phyloP scores from a whole-genome alignment of 2,888 invertebrate genomes.

The Caenorhabditis imperialis region DNA sequence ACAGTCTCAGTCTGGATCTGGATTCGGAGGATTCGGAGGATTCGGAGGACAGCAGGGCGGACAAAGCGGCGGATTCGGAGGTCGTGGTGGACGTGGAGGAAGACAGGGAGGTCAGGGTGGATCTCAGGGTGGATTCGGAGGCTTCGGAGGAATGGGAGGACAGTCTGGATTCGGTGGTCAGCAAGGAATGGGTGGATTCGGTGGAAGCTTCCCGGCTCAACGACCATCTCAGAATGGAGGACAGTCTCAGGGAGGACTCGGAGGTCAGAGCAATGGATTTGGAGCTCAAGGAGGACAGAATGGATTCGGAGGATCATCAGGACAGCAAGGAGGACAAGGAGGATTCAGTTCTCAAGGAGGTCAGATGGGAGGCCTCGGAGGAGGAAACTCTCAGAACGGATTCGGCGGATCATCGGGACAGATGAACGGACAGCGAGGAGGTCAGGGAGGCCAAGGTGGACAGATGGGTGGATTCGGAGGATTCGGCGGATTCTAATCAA shows the following conservation, averaged over 20 bases:
- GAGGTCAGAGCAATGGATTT: slow-evolving; percentile 16
- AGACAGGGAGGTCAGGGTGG: slow-evolving; percentile 2
- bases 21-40: slow-evolving; percentile 21
- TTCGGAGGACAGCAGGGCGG: slow-evolving; percentile 23
- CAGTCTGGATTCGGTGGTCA: background rate
- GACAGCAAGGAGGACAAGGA: slow-evolving; percentile 2
- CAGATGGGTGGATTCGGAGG: background rate
- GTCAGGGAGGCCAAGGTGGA: slow-evolving; percentile 1
- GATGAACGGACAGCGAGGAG: slow-evolving; percentile 1
- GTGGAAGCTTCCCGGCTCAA: background rate
- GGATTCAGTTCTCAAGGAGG: slow-evolving; percentile 11
- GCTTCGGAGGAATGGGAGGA: background rate
- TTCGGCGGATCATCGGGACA: too few relatives aligned
- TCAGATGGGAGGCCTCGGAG: slow-evolving; percentile 11
- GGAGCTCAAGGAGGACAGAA: slow-evolving; percentile 16
- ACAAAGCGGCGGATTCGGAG: slow-evolving; percentile 10
- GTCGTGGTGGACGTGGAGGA: slow-evolving; percentile 6
- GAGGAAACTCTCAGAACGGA: slow-evolving; percentile 13
- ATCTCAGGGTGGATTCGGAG: background rate
- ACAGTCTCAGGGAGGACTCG: background rate
- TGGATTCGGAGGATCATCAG: slow-evolving; percentile 9
- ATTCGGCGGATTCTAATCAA: slow-evolving; percentile 13
- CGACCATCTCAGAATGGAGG: too few relatives aligned
- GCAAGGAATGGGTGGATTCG: slow-evolving; percentile 13
- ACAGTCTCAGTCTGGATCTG: background rate